Evolutionary conservation across 2,888 invertebrate species (phyloP).

Genomic region (Gymnosoma rotundatum): DNA sequence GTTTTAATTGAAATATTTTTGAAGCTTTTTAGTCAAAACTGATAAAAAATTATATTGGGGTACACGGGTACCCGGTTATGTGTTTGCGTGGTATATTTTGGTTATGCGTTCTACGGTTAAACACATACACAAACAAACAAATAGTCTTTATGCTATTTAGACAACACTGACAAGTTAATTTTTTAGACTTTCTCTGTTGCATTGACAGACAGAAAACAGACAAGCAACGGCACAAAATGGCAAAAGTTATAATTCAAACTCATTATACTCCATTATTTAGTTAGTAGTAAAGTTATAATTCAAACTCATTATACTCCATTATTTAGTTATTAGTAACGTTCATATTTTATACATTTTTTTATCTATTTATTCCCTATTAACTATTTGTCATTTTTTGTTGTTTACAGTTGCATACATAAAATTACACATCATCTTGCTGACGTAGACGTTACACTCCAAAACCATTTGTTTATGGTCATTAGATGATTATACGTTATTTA

Average conservation of each 20-base stretch:
- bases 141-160: too few species aligned
- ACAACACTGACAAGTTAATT: too few species aligned
- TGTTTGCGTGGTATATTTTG: too few species aligned
- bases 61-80: too few species aligned
- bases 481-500: slow-evolving; percentile 90
- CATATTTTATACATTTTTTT: not conserved
- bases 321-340: not conserved
- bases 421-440: slow-evolving; percentile 93
- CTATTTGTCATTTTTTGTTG: slow-evolving; percentile 1
- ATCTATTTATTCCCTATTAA: not conserved
- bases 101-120: too few species aligned
- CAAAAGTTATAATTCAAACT: not conserved
- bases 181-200: not conserved
- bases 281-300: not conserved
- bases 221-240: not conserved
- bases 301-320: not conserved
- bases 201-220: not conserved
- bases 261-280: not conserved
- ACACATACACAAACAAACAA: too few species aligned
- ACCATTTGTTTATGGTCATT: slow-evolving; percentile 93
- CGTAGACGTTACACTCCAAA: slow-evolving; percentile 91
- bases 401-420: slow-evolving; percentile 87
- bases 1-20: too few species aligned
- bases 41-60: too few species aligned
- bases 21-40: too few species aligned